Conservation (phyloP, 1,140 invertebrate genomes). For the Cyrtorhinus lividipennis region DNA sequence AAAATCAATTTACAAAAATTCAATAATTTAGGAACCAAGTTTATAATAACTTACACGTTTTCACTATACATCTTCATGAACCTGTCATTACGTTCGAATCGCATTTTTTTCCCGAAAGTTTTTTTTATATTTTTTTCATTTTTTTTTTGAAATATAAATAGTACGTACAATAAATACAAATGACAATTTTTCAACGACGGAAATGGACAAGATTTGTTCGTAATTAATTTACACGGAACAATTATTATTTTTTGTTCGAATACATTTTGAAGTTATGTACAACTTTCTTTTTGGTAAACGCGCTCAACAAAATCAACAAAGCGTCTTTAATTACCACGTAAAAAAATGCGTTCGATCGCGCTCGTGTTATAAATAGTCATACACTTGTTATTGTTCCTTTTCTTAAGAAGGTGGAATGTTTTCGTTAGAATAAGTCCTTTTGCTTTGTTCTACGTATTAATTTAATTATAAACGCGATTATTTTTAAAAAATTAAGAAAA, state of each 20-base stretch:
- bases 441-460: too few species aligned
- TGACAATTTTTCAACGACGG: too few species aligned
- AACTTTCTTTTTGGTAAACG: background rate
- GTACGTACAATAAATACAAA: constrained; percentile 11
- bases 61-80: constrained; percentile 4
- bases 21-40: constrained; percentile 23
- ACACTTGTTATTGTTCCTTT: background rate
- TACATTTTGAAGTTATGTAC: constrained; percentile 16
- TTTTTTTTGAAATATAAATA: constrained; percentile 12
- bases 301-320: background rate
- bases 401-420: background rate
- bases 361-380: background rate
- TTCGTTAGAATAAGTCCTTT: background rate
- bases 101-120: too few species aligned
- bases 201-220: constrained; percentile 1
- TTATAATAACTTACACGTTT: constrained; percentile 16
- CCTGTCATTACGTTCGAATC: constrained; percentile 1
- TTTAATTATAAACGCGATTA: too few species aligned
- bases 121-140: constrained; percentile 7
- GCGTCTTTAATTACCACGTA: background rate
- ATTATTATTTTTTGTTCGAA: background rate
- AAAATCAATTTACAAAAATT: constrained; percentile 16
- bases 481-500: background rate
- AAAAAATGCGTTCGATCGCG: background rate
- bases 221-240: background rate